Base-by-base conservation (phyloP, 1,140 invertebrate genomes). In the Lithobius niger region DNA sequence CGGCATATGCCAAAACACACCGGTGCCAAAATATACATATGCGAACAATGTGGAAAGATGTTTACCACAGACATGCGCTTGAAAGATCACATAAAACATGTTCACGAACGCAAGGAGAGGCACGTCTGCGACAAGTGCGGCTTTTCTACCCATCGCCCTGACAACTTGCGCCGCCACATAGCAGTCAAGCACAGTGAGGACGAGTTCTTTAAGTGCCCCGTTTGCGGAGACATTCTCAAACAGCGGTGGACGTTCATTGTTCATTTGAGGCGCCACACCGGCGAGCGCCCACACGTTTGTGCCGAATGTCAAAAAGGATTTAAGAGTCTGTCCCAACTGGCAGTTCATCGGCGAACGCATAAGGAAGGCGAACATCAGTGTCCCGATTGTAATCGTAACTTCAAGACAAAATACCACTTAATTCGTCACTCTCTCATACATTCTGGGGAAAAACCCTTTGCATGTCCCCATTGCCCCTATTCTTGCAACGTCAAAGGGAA, bases 231-330 rank as follows among this genome's bases (percentile, higher is more conserved):
- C 2, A 2, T 55, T 10, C 2, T 55, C 24, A 55, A 55, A 27
- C 54, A 55, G 42, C 54, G 54, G 3, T 47, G 21, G 26, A 55
- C 25, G 6, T 55, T 52, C 31, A 64, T 68, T 43, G 65, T 69
- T 28, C 75, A 77, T 59, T 60, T 65, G 42, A 66, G 72, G 59
- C 64, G 66, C 53, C 75, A 77, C 61, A 69, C 68, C 55, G 74
- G 67, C 13, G 69, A 67, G 58, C 66, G 66, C 28, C 66, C 66
- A 36, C 67, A 62, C 55, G 47, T 55, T 24, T 76, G 74, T 59
- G 49, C 63, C 19, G 61, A 67, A 4, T 76, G 74, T 61, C 60
- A 65, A 6, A 55, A 55, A 25, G 24, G 27, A 2, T 55, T 55
- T 26, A 55, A 49, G 24, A 55, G 45, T 50, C n/a, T 22, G 2